Evolutionary conservation across 2,797 vertebrate species (phyloP), one percentile per base, ranked within the genome.

Genomic region (Notolabrus celidotus): DNA sequence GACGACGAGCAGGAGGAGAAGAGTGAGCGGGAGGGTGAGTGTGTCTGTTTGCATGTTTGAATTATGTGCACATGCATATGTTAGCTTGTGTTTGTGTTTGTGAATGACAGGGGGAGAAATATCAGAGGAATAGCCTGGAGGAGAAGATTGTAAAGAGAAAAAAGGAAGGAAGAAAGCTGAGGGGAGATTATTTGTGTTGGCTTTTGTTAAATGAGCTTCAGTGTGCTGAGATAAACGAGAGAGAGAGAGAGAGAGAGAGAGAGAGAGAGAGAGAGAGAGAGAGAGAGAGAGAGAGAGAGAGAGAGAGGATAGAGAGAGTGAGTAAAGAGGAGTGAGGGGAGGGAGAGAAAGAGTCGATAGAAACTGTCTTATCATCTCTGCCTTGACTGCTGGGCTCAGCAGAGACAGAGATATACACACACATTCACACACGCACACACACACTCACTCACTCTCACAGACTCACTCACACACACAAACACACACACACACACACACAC

Each of bases 331-430:
- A 75, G 58, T 56, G 57, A 71, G 29, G 29, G 67, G 46, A 49
- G 49, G 58, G 70, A 82, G 82, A 81, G 87, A 84, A 80, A 77
- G 82, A 91, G 85, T 87, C 80, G 75, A 88, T 86, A 86, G 82
- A 87, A 89, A 89, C 75, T 84, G 88, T 91, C 89, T 90, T 88
- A 90, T 91, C 91, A 91, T 90, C 85, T 86, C 88, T 90, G 82
- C 82, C 88, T 85, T 88, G 86, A 88, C 88, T 90, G 90, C 87
- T 90, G 83, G 88, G 80, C 86, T 92, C 88, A 91, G 91, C 89
- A 89, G 83, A 88, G 67, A 86, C 79, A 60, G 25, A 79, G 45
- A 73, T 17, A 78, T 1, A 76, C 19, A 79, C 75, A 72, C 62
- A 60, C 72, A 68, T 69, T 53, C 69, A 64, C 61, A 43, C 69